Evolutionary conservation across 2,797 vertebrate species (phyloP).

Genomic region (Knipowitschia caucasica): DNA sequence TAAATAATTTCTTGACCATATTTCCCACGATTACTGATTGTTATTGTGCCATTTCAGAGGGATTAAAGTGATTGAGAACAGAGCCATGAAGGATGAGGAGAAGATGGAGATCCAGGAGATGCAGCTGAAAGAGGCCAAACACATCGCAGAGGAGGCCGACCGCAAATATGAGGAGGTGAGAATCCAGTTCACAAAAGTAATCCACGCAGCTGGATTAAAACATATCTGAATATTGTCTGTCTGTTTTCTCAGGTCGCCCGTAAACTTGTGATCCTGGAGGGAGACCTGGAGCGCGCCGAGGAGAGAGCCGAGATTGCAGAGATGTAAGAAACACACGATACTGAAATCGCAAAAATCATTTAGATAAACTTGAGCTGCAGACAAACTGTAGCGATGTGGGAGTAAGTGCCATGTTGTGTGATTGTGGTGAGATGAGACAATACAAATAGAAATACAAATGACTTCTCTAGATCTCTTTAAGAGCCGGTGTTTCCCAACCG

Average conservation of each 20-base stretch:
- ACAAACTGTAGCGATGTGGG: not conserved
- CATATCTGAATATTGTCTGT: not conserved
- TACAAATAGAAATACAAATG: too few species aligned
- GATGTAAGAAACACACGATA: constrained; percentile 78
- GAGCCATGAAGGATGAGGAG: constrained; percentile 97
- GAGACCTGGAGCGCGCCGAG: constrained; percentile 92
- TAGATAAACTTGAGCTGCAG: not conserved
- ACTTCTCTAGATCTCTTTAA: too few species aligned
- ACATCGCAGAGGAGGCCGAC: constrained; percentile 94
- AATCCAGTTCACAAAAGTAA: not conserved
- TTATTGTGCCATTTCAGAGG: constrained; percentile 72
- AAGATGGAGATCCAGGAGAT: constrained; percentile 98
- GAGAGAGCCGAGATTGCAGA: constrained; percentile 93
- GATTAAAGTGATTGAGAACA: constrained; percentile 98
- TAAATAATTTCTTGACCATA: not conserved
- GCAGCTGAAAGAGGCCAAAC: constrained; percentile 96
- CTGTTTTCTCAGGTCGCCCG: constrained; percentile 83
- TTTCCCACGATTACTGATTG: not conserved
- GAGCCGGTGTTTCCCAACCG: too few species aligned
- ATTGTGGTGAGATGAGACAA: too few species aligned
- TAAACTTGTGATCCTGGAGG: constrained; percentile 93
- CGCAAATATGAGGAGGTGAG: constrained; percentile 95
- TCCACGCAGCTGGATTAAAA: not conserved
- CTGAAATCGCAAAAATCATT: not conserved
- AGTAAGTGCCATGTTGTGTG: not conserved